These are phyloP conservation scores for Hyperoplus lanceolatus DNA, from an alignment of 2,797 vertebrate species.

Conservation along the genomic window DNA sequence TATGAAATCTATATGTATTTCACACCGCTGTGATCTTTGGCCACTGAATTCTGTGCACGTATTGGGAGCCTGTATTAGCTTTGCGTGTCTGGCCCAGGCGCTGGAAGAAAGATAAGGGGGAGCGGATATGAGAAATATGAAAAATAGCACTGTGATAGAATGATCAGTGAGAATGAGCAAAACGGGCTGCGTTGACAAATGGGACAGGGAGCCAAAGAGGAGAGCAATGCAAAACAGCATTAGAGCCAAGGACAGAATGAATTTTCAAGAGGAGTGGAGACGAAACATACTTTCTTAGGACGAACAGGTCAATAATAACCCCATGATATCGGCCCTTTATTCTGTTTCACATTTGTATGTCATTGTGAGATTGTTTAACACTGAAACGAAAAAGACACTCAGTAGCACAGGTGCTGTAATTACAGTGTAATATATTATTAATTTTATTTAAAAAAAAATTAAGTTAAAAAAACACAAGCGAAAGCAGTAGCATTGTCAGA, in stretches of 20 bases:
- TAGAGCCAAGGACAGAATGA: slow-evolving; percentile 77
- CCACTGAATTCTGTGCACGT: slow-evolving; percentile 80
- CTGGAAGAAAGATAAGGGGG: slow-evolving; percentile 80
- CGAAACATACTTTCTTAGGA: slow-evolving; percentile 60
- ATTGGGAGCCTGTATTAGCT: slow-evolving; percentile 80
- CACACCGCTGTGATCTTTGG: slow-evolving; percentile 76
- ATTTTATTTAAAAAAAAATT: background rate
- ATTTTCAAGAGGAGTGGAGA: slow-evolving; percentile 64
- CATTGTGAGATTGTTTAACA: slow-evolving; percentile 25
- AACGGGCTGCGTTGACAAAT: slow-evolving; percentile 80
- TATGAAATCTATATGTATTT: slow-evolving; percentile 83
- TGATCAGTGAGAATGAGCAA: slow-evolving; percentile 84
- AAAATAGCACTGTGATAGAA: slow-evolving; percentile 84
- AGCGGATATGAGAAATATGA: slow-evolving; percentile 88
- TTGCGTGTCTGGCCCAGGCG: slow-evolving; percentile 83
- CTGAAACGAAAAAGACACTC: slow-evolving; percentile 24
- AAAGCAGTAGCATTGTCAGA: background rate
- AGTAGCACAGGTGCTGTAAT: background rate
- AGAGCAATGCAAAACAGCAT: slow-evolving; percentile 77
- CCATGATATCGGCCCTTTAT: slow-evolving; percentile 58
- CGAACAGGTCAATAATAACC: slow-evolving; percentile 68
- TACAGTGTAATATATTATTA: background rate
- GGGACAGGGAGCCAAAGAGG: slow-evolving; percentile 81
- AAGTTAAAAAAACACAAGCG: slow-evolving; percentile 1
- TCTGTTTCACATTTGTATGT: slow-evolving; percentile 39